These are phyloP conservation scores for Drosophila hamatofila DNA, from an alignment of 2,888 invertebrate genomes.

Conservation along the genomic window DNA sequence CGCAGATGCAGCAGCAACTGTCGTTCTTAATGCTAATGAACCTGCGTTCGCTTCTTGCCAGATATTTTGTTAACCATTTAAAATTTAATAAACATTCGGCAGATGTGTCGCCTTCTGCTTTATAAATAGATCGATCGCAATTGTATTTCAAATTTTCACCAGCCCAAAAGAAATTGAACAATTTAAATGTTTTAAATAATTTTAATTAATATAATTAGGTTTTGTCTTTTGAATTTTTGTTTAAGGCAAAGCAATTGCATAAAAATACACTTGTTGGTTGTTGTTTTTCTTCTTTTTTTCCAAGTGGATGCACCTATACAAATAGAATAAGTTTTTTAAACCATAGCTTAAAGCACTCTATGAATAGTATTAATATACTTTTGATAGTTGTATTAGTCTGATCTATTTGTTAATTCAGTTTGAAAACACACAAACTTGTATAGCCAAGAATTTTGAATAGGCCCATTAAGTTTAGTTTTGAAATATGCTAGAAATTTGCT, in stretches of 20 bases:
- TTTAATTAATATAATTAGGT: slow-evolving; percentile 34
- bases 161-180: slow-evolving; percentile 2
- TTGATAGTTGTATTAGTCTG: slow-evolving; percentile 30
- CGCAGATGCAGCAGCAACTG: slow-evolving; percentile 31
- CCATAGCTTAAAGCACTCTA: slow-evolving; percentile 73
- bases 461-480: slow-evolving; percentile 27
- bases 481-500: slow-evolving; percentile 29
- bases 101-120: slow-evolving; percentile 17
- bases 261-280: slow-evolving; percentile 81
- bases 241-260: slow-evolving; percentile 85
- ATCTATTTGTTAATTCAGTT: slow-evolving; percentile 9
- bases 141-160: background rate
- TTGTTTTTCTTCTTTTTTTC: slow-evolving; percentile 26
- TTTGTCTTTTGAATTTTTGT: slow-evolving; percentile 37
- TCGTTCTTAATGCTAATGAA: slow-evolving; percentile 70
- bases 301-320: slow-evolving; percentile 31
- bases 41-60: slow-evolving; percentile 40
- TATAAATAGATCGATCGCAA: slow-evolving; percentile 39
- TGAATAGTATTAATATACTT: slow-evolving; percentile 22
- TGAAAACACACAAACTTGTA: slow-evolving; percentile 19
- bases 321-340: slow-evolving; percentile 65
- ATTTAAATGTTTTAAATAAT: slow-evolving; percentile 49
- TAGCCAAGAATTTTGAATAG: slow-evolving; percentile 12
- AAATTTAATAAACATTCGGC: slow-evolving; percentile 40
- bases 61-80: slow-evolving; percentile 50